Percentiles rank a stretch among this genome's conserved stretches.
phyloP scores from a whole-genome alignment of 1,140 invertebrate species.

The Bombus pyrosoma region DNA sequence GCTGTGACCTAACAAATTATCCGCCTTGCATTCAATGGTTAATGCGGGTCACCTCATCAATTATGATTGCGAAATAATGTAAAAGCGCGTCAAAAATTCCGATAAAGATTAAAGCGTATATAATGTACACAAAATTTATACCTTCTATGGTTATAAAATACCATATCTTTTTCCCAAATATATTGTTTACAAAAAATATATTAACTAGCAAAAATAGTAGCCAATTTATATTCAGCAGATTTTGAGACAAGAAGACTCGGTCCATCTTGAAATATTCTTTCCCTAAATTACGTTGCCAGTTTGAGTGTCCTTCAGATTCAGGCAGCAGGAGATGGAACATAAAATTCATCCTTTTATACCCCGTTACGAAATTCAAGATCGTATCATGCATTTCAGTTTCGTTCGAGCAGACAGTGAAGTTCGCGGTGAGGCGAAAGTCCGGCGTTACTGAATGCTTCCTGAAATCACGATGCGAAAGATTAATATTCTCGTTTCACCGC shows the following conservation, averaged over 20 bases:
- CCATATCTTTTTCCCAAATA: too few relatives aligned
- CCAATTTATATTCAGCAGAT: too few relatives aligned
- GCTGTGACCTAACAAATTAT: neutral
- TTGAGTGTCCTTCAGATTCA: neutral
- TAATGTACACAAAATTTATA: neutral
- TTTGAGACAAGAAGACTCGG: too few relatives aligned
- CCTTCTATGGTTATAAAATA: too few relatives aligned
- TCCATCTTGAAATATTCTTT: neutral
- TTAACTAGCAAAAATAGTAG: too few relatives aligned
- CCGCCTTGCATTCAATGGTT: neutral
- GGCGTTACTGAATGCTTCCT: conserved; percentile 30
- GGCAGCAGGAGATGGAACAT: neutral
- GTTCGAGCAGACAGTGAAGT: neutral
- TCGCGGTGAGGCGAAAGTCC: neutral
- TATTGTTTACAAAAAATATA: too few relatives aligned
- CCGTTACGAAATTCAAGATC: neutral
- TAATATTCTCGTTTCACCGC: conserved; percentile 46
- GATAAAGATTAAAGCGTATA: too few relatives aligned
- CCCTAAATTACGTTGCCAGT: neutral
- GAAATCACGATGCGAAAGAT: conserved; percentile 39
- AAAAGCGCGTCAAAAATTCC: neutral
- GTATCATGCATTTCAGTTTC: conserved; percentile 23
- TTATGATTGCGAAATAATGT: neutral
- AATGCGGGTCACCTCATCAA: neutral
- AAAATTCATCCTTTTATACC: neutral